phyloP scores from a whole-genome alignment of 2,888 invertebrate genomes.

The Calliopum simillimum region DNA sequence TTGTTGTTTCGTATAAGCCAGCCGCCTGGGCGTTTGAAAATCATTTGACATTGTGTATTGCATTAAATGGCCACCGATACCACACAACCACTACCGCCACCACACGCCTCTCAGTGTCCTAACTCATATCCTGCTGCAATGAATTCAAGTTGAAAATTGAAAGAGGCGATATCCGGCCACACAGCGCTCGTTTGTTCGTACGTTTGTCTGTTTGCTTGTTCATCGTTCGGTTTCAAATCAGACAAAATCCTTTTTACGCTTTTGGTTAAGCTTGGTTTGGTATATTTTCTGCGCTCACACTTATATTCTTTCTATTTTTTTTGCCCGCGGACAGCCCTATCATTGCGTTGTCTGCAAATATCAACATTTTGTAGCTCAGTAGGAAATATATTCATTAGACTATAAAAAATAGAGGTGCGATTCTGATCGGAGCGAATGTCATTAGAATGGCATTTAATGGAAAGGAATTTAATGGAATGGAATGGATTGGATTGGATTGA shows the following conservation, averaged over 20 bases:
- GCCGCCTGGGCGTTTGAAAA: too few relatives aligned
- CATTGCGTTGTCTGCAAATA: not conserved
- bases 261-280: not conserved
- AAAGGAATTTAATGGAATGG: too few relatives aligned
- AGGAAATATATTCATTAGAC: too few relatives aligned
- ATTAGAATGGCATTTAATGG: too few relatives aligned
- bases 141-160: constrained; percentile 22
- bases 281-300: not conserved
- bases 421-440: too few relatives aligned
- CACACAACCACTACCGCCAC: too few relatives aligned
- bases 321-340: not conserved
- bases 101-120: too few relatives aligned
- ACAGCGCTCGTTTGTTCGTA: not conserved
- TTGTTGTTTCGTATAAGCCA: too few relatives aligned
- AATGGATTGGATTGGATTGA: constrained; percentile 35
- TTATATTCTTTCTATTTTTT: not conserved
- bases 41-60: too few relatives aligned
- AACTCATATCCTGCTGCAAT: not conserved
- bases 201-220: too few relatives aligned
- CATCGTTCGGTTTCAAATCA: constrained; percentile 4
- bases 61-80: too few relatives aligned
- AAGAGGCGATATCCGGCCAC: constrained; percentile 22
- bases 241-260: constrained; percentile 14
- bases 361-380: not conserved
- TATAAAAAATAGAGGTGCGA: too few relatives aligned